These are phyloP conservation scores for Acipenser ruthenus DNA, from an alignment of 2,797 vertebrate species.

Conservation along the genomic window DNA sequence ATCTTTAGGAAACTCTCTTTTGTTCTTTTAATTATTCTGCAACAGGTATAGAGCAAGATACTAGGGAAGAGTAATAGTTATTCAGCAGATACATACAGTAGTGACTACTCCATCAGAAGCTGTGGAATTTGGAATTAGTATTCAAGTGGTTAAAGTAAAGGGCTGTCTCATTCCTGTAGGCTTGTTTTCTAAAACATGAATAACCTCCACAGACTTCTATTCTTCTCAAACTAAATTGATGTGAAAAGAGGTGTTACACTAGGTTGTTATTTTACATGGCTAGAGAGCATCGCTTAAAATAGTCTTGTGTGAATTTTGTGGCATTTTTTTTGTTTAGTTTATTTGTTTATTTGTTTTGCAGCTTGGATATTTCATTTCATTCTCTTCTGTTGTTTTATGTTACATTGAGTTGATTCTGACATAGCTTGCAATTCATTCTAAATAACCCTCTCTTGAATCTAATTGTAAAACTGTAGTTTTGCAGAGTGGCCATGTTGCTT, in stretches of 20 bases:
- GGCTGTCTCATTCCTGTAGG: no score
- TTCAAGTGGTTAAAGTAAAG: no score
- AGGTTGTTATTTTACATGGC: slow-evolving; percentile 46
- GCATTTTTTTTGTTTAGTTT: slow-evolving; percentile 11
- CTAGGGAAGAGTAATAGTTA: no score
- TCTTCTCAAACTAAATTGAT: no score
- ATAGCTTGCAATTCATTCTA: slow-evolving; percentile 27
- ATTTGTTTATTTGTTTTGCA: not conserved
- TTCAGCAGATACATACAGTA: no score
- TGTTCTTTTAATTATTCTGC: no score
- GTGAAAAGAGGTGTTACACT: slow-evolving; percentile 26
- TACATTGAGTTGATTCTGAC: slow-evolving; percentile 32
- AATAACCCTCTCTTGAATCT: slow-evolving; percentile 20
- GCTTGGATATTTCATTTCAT: slow-evolving; percentile 25
- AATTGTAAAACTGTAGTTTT: not conserved
- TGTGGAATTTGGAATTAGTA: no score
- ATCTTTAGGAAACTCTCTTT: no score
- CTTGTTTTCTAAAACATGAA: no score
- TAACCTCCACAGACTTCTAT: no score
- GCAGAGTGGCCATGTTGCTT: slow-evolving; percentile 37
- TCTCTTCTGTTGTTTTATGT: slow-evolving; percentile 32
- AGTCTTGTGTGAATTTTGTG: slow-evolving; percentile 30
- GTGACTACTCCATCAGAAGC: no score
- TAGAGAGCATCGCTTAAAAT: slow-evolving; percentile 25
- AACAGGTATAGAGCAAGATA: no score